These are phyloP conservation scores for Danio tinwini DNA, from an alignment of 2,797 vertebrate genomes.

Conservation along the genomic window DNA sequence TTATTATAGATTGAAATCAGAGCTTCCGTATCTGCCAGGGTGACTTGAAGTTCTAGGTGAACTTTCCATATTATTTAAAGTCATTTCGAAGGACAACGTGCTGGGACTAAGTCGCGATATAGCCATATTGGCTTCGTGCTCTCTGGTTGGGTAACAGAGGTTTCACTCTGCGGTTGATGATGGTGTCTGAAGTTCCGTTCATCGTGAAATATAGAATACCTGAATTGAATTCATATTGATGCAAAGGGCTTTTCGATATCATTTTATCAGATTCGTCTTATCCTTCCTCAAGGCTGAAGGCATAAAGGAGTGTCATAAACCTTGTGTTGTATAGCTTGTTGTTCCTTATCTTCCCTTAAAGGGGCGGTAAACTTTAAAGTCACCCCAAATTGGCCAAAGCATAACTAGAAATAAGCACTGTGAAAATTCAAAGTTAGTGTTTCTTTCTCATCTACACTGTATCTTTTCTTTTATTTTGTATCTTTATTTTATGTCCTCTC, in stretches of 20 bases:
- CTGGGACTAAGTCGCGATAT: slow-evolving; percentile 24
- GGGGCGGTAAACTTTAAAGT: slow-evolving; percentile 6
- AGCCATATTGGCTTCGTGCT: slow-evolving; percentile 49
- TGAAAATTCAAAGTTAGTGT: slow-evolving; percentile 27
- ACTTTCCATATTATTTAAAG: slow-evolving; percentile 37
- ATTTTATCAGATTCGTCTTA: slow-evolving; percentile 46
- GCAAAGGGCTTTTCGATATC: slow-evolving; percentile 56
- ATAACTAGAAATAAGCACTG: slow-evolving; percentile 51
- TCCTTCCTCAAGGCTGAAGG: slow-evolving; percentile 25
- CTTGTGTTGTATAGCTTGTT: background rate
- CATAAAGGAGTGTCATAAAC: slow-evolving; percentile 37
- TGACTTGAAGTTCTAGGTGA: slow-evolving; percentile 27
- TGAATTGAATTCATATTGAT: slow-evolving; percentile 46
- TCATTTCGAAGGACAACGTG: slow-evolving; percentile 20
- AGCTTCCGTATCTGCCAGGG: slow-evolving; percentile 50
- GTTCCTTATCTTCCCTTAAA: slow-evolving; percentile 29
- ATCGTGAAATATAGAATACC: slow-evolving; percentile 3
- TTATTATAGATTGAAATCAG: slow-evolving; percentile 43
- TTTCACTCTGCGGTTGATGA: slow-evolving; percentile 25
- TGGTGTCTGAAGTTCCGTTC: slow-evolving; percentile 21
- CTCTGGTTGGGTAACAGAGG: slow-evolving; percentile 31
- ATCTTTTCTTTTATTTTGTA: background rate
- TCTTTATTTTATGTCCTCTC: slow-evolving; percentile 2
- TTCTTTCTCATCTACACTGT: slow-evolving; percentile 10
- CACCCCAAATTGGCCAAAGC: slow-evolving; percentile 51